Evolutionary conservation across 2,113 vertebrate genomes (phyloP).

Genomic region (Heliornis fulica): DNA sequence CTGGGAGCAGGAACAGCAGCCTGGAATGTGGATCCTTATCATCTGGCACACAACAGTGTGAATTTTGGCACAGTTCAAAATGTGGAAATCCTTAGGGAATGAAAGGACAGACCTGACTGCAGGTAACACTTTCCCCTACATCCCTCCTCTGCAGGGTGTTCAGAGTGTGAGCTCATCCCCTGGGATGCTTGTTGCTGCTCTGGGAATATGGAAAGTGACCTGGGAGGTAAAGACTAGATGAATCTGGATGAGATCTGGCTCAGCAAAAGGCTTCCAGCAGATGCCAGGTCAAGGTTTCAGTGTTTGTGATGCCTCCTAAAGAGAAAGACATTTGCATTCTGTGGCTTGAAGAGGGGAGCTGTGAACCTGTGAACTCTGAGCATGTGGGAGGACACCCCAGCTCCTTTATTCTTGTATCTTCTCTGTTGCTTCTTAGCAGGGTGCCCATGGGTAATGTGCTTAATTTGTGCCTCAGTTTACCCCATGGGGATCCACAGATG

Average conservation of each 20-base stretch:
- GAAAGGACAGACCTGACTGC: neutral
- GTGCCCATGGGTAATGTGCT: neutral
- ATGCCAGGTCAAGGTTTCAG: neutral
- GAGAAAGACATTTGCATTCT: neutral
- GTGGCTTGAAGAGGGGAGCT: neutral
- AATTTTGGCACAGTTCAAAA: neutral
- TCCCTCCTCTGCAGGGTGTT: neutral
- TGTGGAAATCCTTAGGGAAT: neutral
- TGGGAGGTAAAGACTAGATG: neutral
- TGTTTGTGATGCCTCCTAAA: neutral
- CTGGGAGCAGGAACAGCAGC: neutral
- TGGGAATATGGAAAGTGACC: neutral
- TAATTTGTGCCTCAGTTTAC: neutral
- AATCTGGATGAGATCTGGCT: neutral
- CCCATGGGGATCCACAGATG: neutral
- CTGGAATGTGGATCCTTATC: neutral
- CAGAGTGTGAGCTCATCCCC: neutral
- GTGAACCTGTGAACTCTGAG: neutral
- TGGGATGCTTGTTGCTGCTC: neutral
- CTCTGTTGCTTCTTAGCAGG: neutral
- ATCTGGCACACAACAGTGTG: neutral
- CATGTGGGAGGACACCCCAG: neutral
- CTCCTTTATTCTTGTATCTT: neutral
- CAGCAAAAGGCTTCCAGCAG: neutral
- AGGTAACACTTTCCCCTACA: neutral